Evolutionary conservation across 2,797 vertebrate genomes (phyloP), one percentile per base, ranked within the genome.

Genomic region (Moxostoma hubbsi): DNA sequence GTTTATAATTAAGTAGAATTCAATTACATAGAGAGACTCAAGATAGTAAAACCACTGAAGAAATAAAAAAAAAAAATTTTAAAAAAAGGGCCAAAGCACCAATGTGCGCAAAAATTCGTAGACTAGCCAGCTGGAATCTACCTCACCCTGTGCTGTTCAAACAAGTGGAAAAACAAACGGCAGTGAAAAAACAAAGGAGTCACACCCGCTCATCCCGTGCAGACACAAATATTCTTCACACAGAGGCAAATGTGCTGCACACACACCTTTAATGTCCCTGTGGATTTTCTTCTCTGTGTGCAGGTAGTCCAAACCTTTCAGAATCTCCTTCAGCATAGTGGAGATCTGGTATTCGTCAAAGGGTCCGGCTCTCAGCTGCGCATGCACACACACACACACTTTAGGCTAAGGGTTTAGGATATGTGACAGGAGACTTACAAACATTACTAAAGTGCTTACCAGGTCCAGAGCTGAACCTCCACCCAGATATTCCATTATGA

Each of bases 401-500:
- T 43, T 2, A 65, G 1, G 61, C n/a, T n/a, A 54, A 65, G 61
- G 9, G 15, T 24, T 7, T 59, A 49, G 5, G n/a, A 24, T 58
- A 55, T 49, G 16, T 15, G 16, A 67, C 16, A 51, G 2, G 18
- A 73, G 58, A 2, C 6, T 76, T 53, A 6, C 13, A n/a, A 16
- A 50, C 9, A 5, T 53, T 61, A 46, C 11, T 1, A 16, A 24
- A 50, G 8, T 7, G 74, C 94, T 96, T 92, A 99, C 97, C 73
- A 99, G 92, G 91, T 99, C 98, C 84, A 99, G 91, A 18, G 97
- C 98, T 64, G 97, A 99, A 83, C 98, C 98, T 85, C 98, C 98
- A 54, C 98, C 98, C 75, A 98, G 95, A 86, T 99, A 99, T 85
- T 99, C 98, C 97, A 99, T 99, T 91, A 99, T 98, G 90, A 99